Evolutionary conservation across 2,888 invertebrate genomes (phyloP), one percentile per base, ranked within the genome.

Genomic region (Acronicta leporina): DNA sequence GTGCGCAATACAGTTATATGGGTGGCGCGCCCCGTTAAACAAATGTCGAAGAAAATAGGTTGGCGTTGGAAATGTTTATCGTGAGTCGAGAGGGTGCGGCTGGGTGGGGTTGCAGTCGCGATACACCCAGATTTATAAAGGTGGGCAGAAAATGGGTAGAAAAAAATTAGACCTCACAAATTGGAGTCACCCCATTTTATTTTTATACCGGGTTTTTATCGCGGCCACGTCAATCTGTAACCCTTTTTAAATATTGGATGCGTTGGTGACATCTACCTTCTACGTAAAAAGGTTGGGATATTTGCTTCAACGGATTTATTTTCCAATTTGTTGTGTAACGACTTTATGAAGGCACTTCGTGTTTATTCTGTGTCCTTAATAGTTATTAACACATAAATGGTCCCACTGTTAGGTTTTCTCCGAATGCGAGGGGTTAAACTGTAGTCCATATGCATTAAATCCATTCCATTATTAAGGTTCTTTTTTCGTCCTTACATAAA

Each of bases 41-140:
- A 88, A 92, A 91, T 89, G 89, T 82, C 85, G 84, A 87, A 87
- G 89, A 86, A 86, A 87, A 87, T 88, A 82, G 87, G 86, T 77
- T 73, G 81, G 74, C 63, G 79, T 75, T 65, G 60, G 79, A 79
- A 74, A 81, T 84, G 86, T 90, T 90, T 91, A 89, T 87, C 75
- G 81, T 73, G 73, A 49, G 55, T 20, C 25, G 8, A 76, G 8
- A 76, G 87, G 92, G 91, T 73, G 92, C 84, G 92, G 85, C 76
- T 63, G 81, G 87, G 88, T 77, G 86, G 84, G 85, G 87, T 82
- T 73, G 76, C 83, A 79, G 70, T 76, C 77, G 77, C 77, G 78
- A 78, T 83, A 79, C 84, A 77, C 58, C 74, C 88, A 89, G 92
- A 92, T 93, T 92, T 92, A 90, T 88, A 85, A 86, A 79, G 78